Conservation (phyloP, 1,140 invertebrate species). For the Drosophila parabipectinata region DNA sequence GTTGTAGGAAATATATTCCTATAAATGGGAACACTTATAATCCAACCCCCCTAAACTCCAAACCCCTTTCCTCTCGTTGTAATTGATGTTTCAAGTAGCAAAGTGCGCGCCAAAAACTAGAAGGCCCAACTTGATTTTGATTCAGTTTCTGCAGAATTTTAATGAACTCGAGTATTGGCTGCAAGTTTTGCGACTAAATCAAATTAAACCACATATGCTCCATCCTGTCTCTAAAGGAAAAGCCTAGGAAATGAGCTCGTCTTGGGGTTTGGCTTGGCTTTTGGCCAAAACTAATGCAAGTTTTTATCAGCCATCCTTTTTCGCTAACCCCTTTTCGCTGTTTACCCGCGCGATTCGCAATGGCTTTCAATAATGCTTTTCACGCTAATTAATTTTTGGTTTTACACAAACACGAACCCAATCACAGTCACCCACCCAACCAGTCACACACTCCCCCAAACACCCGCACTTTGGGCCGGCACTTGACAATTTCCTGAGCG, state of each 20-base stretch:
- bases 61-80: slow-evolving; percentile 29
- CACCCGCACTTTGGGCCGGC: slow-evolving; percentile 13
- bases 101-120: slow-evolving; percentile 70
- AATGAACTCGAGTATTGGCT: slow-evolving; percentile 67
- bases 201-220: slow-evolving; percentile 67
- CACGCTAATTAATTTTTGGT: slow-evolving; percentile 81
- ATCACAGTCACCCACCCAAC: slow-evolving; percentile 25
- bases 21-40: slow-evolving; percentile 40
- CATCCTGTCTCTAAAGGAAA: slow-evolving; percentile 25
- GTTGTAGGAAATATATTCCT: slow-evolving; percentile 62
- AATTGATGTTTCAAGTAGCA: slow-evolving; percentile 77
- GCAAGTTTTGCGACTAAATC: slow-evolving; percentile 80
- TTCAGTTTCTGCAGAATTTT: slow-evolving; percentile 79
- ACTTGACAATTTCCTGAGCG: slow-evolving; percentile 68
- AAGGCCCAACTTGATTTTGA: slow-evolving; percentile 70
- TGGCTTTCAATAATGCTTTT: slow-evolving; percentile 75
- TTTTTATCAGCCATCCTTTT: slow-evolving; percentile 53
- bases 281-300: slow-evolving; percentile 73
- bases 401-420: slow-evolving; percentile 51
- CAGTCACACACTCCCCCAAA: too few relatives aligned
- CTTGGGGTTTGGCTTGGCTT: slow-evolving; percentile 15
- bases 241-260: slow-evolving; percentile 67
- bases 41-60: neutral
- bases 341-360: slow-evolving; percentile 32
- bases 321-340: neutral